phyloP scores from a whole-genome alignment of 1,140 invertebrate genomes.

The Drosophila ironensis region DNA sequence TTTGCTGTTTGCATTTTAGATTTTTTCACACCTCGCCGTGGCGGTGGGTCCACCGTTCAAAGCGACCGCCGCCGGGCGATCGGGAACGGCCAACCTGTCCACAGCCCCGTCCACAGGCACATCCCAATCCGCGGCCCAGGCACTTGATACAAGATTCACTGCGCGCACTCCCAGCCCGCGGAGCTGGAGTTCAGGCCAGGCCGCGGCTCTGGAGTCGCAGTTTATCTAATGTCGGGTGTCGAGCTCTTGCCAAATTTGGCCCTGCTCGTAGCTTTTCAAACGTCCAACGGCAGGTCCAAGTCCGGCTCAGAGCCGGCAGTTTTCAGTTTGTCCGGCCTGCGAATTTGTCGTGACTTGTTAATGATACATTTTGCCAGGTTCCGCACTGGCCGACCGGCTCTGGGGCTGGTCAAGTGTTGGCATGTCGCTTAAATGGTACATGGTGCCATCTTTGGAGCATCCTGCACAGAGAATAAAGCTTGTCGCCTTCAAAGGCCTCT shows the following conservation, averaged over 20 bases:
- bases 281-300: conserved; percentile 24
- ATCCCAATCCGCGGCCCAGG: no score
- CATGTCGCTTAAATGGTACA: conserved; percentile 76
- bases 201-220: conserved; percentile 23
- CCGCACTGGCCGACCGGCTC: conserved; percentile 2
- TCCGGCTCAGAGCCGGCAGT: not conserved
- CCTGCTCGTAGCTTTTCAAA: conserved; percentile 63
- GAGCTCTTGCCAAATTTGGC: conserved; percentile 68
- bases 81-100: conserved; percentile 57
- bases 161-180: not conserved
- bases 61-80: conserved; percentile 63
- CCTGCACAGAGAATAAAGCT: conserved; percentile 2
- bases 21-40: conserved; percentile 70
- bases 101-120: no score
- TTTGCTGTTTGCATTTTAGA: conserved; percentile 77
- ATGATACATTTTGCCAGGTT: conserved; percentile 65
- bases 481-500: no score
- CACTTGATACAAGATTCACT: conserved; percentile 55
- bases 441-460: conserved; percentile 69
- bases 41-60: conserved; percentile 69
- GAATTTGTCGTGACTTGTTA: conserved; percentile 80
- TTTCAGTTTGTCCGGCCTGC: conserved; percentile 23
- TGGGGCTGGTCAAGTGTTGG: conserved; percentile 71
- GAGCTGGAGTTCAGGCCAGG: not conserved
- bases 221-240: conserved; percentile 74